Base-by-base conservation (phyloP, 2,113 vertebrate genomes). In the Urocitellus parryii region DNA sequence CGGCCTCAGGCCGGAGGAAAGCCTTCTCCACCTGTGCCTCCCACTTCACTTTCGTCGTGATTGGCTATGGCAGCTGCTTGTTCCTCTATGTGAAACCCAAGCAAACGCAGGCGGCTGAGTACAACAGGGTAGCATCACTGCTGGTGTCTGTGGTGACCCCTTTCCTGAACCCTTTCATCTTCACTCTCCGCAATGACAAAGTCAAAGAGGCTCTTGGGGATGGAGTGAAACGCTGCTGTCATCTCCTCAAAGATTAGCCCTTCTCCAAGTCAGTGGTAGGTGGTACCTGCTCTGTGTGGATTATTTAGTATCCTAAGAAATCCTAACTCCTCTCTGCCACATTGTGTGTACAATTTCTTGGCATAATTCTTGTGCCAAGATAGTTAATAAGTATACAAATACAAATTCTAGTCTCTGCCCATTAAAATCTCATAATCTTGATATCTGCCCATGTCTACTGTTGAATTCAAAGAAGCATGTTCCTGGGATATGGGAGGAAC, bases 121-220 rank as follows among this genome's bases (percentile, higher is more conserved):
- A 96, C 73, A 98, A 92, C 16, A 97, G 93, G 72, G 48, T 96
- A 1, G 92, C 88, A 0, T 97, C 89, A 0, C 27, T 98, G 16
- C 10, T 97, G 56, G 85, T 97, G 58, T 94, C 81, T 0, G 76
- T 97, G 83, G n/a, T 97, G 0, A 97, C 88, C 9, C 98, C 97
- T 68, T 96, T 98, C 11, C 82, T 98, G 87, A 97, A 90, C 24
- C 97, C 95, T 8, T 97, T 98, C 87, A 91, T 98, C 39, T 98
- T 96, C 61, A 97, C 96, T 1, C 88, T 98, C 20, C 6, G 72
- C 25, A 97, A 97, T 25, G 90, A 97, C 32, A 93, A 97, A 85
- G 61, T 98, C 90, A 96, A 97, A 74, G 83, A 92, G 5, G 79
- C 45, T 3, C 39, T 98, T 42, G 0, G 0, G 13, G 86, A 95